Percentiles rank a stretch among this genome's conserved stretches.
Evolutionary conservation across 2,113 vertebrate genomes (phyloP).

Genomic region (Psittacus erithacus): DNA sequence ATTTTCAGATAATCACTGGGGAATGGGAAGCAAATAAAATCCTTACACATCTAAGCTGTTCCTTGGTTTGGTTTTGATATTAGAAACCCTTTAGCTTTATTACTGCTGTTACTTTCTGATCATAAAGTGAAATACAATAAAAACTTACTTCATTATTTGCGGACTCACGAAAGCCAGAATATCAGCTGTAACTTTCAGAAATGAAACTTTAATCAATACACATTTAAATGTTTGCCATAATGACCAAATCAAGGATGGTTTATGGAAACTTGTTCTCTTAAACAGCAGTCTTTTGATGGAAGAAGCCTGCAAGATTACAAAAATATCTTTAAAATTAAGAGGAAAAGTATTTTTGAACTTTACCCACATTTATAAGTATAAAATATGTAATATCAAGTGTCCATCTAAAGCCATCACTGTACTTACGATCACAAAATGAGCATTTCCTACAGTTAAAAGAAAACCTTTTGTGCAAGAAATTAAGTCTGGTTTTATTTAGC

Average conservation of each 20-base stretch:
- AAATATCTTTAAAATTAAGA: not conserved
- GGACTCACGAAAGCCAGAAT: constrained; percentile 62
- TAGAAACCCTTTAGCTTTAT: not conserved
- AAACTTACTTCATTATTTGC: constrained; percentile 69
- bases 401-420: not conserved
- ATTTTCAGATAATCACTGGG: not conserved
- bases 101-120: not conserved
- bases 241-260: constrained; percentile 36
- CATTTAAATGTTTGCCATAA: constrained; percentile 67
- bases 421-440: not conserved
- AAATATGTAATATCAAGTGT: not conserved
- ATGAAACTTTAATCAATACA: constrained; percentile 56
- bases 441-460: not conserved
- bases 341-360: not conserved
- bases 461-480: not conserved
- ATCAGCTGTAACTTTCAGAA: constrained; percentile 68
- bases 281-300: not conserved
- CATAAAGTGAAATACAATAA: not conserved
- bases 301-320: constrained; percentile 4
- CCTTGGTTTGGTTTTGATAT: not conserved
- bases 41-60: not conserved
- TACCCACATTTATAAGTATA: not conserved
- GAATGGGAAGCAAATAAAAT: fast-evolving
- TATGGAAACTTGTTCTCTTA: not conserved
- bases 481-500: not conserved